phyloP scores from a whole-genome alignment of 2,113 vertebrate species.

The Pontoporia blainvillei region DNA sequence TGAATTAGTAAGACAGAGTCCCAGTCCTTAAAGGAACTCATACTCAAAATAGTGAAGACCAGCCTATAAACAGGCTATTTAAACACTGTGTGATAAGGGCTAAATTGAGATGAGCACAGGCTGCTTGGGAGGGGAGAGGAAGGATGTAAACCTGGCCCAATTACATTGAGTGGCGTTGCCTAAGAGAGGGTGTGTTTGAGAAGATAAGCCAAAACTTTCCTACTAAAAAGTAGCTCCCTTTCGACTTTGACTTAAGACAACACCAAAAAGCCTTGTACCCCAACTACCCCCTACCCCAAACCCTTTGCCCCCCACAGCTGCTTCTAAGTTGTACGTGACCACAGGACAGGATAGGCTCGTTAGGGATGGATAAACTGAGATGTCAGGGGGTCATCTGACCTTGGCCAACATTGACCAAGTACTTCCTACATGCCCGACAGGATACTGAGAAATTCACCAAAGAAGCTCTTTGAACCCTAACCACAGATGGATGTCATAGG shows the following conservation, averaged over 20 bases:
- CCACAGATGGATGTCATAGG: not conserved
- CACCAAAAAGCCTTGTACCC: not conserved
- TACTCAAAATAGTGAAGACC: not conserved
- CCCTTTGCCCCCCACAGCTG: not conserved
- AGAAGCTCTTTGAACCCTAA: not conserved
- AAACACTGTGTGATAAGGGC: not conserved
- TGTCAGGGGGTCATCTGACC: not conserved
- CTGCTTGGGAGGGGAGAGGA: not conserved
- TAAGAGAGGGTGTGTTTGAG: not conserved
- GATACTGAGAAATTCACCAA: not conserved
- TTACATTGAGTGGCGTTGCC: not conserved
- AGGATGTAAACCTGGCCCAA: accelerated
- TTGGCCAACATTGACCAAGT: not conserved
- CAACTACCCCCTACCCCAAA: not conserved
- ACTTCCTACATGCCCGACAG: not conserved
- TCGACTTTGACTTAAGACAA: not conserved
- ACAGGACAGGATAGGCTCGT: not conserved
- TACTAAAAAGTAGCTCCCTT: not conserved
- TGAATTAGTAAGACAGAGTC: not conserved
- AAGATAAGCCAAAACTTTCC: not conserved
- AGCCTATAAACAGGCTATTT: not conserved
- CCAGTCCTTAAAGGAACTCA: not conserved
- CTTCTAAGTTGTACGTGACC: not conserved
- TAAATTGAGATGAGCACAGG: not conserved
- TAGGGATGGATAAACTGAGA: not conserved